Base-by-base conservation (phyloP, 2,113 vertebrate species). In the Tragelaphus imberbis region DNA sequence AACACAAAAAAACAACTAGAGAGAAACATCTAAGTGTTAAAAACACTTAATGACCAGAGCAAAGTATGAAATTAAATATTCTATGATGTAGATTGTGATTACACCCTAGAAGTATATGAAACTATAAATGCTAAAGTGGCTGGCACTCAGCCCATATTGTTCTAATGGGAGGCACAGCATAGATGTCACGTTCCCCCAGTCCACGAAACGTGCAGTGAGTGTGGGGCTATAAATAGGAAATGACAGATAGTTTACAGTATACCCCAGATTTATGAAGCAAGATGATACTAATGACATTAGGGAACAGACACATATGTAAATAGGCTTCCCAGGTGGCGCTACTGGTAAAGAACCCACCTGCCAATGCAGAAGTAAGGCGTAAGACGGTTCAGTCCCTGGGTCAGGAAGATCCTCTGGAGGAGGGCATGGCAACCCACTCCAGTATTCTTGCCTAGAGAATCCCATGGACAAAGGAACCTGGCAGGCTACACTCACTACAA, bases 181-280 rank as follows among this genome's bases (percentile, higher is more conserved):
- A 44, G 47, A 12, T 51, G 15, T 91, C 56, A 75, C 0, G 0
- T 95, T 71, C 86, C 80, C 21, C 1, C 7, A 51, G 55, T 30
- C 28, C 27, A 71, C 5, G 19, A 21, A 5, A 19, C 4, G 6
- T 28, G 21, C 59, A 33, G 17, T 33, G 58, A 97, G 36, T 5
- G 33, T 19, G 8, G 51, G 61, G 23, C 58, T 92, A 94, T 94
- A 90, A 96, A 92, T 88, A 97, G 92, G 56, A 92, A 84, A 28
- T 28, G 90, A 84, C 92, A 59, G 59, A 23, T 8, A n/a, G 80
- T 93, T 97, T 88, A 93, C 49, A 90, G 40, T 80, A 80, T 13
- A 33, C 27, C 23, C 23, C 10, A 27, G 63, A 19, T 40, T 51
- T 44, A 13, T 13, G 44, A 30, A 61, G 59, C 77, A 44, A 55